A percentile compares a stretch with the other conserved stretches of the same genome.
These are phyloP conservation scores for Nephrotoma guestfalica DNA, from an alignment of 2,888 invertebrate genomes.

Conservation along the genomic window DNA sequence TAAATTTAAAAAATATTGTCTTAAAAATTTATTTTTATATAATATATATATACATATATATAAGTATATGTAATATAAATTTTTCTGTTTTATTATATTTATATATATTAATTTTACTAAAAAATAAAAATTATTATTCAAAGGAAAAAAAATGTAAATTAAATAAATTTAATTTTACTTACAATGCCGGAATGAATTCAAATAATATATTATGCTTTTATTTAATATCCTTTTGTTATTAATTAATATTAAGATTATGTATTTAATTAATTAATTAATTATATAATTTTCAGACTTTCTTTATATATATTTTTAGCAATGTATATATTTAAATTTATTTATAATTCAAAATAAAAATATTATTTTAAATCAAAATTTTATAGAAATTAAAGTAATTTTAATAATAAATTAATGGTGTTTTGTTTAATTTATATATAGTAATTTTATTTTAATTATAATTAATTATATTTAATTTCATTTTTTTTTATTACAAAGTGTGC, in stretches of 20 bases:
- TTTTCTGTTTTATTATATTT: neutral
- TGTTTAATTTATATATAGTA: neutral
- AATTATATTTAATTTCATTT: neutral
- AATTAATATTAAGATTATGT: neutral
- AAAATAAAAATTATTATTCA: neutral
- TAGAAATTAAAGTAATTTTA: neutral
- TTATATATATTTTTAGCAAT: neutral
- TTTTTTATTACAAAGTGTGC: neutral
- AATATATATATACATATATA: neutral
- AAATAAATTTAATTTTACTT: neutral
- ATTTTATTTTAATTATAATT: neutral
- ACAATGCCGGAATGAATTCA: neutral
- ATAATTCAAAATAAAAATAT: neutral
- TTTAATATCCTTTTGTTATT: neutral
- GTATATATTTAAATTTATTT: neutral
- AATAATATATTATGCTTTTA: neutral
- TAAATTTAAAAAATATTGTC: neutral
- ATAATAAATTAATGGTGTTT: neutral
- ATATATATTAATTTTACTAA: neutral
- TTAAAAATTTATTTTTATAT: neutral
- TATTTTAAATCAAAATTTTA: neutral
- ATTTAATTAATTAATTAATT: neutral
- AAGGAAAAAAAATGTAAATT: neutral
- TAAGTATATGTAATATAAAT: neutral
- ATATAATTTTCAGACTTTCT: neutral